Percentiles rank a stretch among this genome's conserved stretches.
Evolutionary conservation across 2,797 vertebrate genomes (phyloP).

Genomic region (Characodon lateralis): DNA sequence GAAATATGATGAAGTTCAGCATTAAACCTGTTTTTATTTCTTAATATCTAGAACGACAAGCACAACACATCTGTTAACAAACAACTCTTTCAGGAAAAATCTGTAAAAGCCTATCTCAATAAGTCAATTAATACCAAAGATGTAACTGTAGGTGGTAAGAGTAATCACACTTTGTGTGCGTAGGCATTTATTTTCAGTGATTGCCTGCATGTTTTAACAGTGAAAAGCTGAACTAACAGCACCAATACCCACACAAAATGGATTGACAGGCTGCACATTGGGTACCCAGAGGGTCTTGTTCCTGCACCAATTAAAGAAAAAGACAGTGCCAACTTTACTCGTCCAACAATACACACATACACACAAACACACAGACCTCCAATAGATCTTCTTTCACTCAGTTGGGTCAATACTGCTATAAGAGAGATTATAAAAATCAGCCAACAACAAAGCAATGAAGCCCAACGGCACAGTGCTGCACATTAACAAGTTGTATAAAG

Average conservation of each 20-base stretch:
- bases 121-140: slow-evolving; percentile 27
- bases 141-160: slow-evolving; percentile 13
- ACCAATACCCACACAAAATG: slow-evolving; percentile 50
- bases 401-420: slow-evolving; percentile 68
- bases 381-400: slow-evolving; percentile 51
- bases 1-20: background rate
- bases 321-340: slow-evolving; percentile 60
- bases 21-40: background rate
- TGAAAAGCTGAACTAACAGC: slow-evolving; percentile 63
- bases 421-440: slow-evolving; percentile 74
- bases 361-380: slow-evolving; percentile 24
- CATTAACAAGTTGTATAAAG: slow-evolving; percentile 68
- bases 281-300: slow-evolving; percentile 59
- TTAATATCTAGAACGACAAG: slow-evolving; percentile 3
- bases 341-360: slow-evolving; percentile 42
- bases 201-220: slow-evolving; percentile 42
- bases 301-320: slow-evolving; percentile 71
- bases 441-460: slow-evolving; percentile 64
- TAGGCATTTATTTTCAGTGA: slow-evolving; percentile 43
- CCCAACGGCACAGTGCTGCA: slow-evolving; percentile 60
- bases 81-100: slow-evolving; percentile 9
- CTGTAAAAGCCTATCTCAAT: slow-evolving; percentile 16
- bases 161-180: slow-evolving; percentile 22
- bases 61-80: background rate
- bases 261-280: slow-evolving; percentile 56